phyloP scores from a whole-genome alignment of 2,888 invertebrate genomes.

The Mesorhabditis sp. region DNA sequence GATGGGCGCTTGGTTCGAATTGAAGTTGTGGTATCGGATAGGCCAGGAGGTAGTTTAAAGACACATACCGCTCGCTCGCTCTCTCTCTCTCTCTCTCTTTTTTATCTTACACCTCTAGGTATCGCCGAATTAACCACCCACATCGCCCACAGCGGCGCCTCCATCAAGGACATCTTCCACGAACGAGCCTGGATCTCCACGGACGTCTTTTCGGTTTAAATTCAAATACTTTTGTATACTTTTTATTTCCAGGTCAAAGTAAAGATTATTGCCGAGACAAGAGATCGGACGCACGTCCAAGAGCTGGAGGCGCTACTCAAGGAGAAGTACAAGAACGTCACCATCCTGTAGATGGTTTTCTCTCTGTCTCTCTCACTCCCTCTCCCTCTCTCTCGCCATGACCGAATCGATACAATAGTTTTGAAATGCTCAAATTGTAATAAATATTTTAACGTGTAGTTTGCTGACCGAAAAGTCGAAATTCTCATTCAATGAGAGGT shows the following conservation, averaged over 20 bases:
- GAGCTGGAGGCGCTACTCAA: slow-evolving; percentile 67
- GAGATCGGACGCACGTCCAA: slow-evolving; percentile 74
- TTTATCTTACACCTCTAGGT: slow-evolving; percentile 34
- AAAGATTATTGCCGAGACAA: slow-evolving; percentile 80
- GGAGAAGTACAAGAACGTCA: slow-evolving; percentile 40
- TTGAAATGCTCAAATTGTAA: too few relatives aligned
- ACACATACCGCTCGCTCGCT: too few relatives aligned
- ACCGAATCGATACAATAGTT: too few relatives aligned
- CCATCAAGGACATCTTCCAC: slow-evolving; percentile 89
- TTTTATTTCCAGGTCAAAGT: slow-evolving; percentile 14
- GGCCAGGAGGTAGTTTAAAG: slow-evolving; percentile 61
- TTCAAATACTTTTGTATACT: not conserved
- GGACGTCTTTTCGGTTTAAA: slow-evolving; percentile 73
- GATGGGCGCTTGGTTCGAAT: slow-evolving; percentile 63
- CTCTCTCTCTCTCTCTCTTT: too few relatives aligned
- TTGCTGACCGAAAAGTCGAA: too few relatives aligned
- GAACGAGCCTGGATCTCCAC: slow-evolving; percentile 88
- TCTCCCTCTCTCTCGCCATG: too few relatives aligned
- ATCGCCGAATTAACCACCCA: slow-evolving; percentile 61
- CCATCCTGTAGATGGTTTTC: slow-evolving; percentile 13
- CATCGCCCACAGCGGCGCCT: slow-evolving; percentile 61
- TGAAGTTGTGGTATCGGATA: slow-evolving; percentile 61
- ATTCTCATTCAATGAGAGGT: too few relatives aligned
- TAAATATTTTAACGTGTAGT: too few relatives aligned
- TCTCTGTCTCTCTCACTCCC: too few relatives aligned